Conservation (phyloP, 2,888 invertebrate species). For the Lasioglossum zephyrum region DNA sequence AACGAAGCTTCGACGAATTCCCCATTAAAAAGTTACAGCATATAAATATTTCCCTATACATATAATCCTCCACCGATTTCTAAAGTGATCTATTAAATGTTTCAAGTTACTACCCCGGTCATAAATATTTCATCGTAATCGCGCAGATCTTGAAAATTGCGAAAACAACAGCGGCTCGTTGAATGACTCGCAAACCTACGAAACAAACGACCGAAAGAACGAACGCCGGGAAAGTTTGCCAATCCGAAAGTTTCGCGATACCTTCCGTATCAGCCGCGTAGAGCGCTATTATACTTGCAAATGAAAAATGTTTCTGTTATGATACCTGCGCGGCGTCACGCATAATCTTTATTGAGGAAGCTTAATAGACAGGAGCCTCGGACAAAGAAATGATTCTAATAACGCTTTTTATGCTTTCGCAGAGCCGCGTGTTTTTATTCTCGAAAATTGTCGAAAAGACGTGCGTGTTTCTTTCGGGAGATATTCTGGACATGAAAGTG, state of each 20-base stretch:
- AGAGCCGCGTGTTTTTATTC: neutral
- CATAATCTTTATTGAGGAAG: constrained; percentile 23
- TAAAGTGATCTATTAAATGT: neutral
- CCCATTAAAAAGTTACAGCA: neutral
- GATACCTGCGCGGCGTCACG: neutral
- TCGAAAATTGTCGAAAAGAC: neutral
- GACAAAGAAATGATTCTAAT: neutral
- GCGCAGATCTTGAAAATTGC: neutral
- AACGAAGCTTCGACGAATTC: neutral
- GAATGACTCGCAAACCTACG: neutral
- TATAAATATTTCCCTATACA: neutral
- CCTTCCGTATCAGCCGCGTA: constrained; percentile 6
- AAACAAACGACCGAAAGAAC: constrained; percentile 26
- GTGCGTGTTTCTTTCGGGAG: neutral
- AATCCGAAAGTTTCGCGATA: constrained; percentile 43
- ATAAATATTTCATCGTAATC: neutral
- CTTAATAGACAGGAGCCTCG: neutral
- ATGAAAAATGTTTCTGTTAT: constrained; percentile 45
- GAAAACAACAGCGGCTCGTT: neutral
- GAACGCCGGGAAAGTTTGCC: constrained; percentile 45
- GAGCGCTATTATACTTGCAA: constrained; percentile 49
- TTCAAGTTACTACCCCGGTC: neutral
- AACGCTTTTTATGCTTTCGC: neutral
- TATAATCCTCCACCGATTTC: neutral
- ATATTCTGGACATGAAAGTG: neutral